phyloP scores from a whole-genome alignment of 2,113 vertebrate genomes.

The Lagopus muta region DNA sequence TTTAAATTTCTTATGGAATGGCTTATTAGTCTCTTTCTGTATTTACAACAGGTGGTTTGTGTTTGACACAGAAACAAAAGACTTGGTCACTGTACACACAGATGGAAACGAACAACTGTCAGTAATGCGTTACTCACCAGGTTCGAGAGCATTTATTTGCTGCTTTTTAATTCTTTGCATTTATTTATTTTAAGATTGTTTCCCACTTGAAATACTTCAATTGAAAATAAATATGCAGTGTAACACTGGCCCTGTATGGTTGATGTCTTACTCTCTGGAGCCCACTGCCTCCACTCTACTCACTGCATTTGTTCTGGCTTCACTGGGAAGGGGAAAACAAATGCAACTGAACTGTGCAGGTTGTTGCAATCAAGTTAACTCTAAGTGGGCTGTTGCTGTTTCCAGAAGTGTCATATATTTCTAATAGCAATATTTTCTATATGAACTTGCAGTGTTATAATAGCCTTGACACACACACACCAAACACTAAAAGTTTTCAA shows the following conservation, averaged over 20 bases:
- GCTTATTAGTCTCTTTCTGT: slow-evolving; percentile 33
- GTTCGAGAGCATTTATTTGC: slow-evolving; percentile 70
- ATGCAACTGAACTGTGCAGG: not conserved
- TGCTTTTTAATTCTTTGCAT: not conserved
- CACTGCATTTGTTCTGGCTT: not conserved
- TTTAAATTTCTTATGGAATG: slow-evolving; percentile 4
- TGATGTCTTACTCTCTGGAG: not conserved
- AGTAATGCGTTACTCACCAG: slow-evolving; percentile 93
- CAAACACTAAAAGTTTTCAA: not conserved
- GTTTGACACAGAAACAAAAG: slow-evolving; percentile 95
- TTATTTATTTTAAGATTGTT: not conserved
- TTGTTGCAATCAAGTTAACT: not conserved
- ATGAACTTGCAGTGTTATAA: not conserved
- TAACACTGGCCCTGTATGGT: not conserved
- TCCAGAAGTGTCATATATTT: not conserved
- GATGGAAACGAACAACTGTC: slow-evolving; percentile 98
- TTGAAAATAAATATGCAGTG: not conserved
- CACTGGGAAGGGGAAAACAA: not conserved
- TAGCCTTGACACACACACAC: not conserved
- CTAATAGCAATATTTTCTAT: not conserved
- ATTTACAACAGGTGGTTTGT: slow-evolving; percentile 93
- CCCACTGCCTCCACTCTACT: not conserved
- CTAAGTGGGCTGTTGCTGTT: not conserved
- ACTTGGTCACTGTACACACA: slow-evolving; percentile 96
- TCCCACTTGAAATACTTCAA: not conserved